Percentiles rank a stretch among this genome's conserved stretches.
Evolutionary conservation across 2,797 vertebrate genomes (phyloP).

Genomic region (Eutrigla gurnardus): DNA sequence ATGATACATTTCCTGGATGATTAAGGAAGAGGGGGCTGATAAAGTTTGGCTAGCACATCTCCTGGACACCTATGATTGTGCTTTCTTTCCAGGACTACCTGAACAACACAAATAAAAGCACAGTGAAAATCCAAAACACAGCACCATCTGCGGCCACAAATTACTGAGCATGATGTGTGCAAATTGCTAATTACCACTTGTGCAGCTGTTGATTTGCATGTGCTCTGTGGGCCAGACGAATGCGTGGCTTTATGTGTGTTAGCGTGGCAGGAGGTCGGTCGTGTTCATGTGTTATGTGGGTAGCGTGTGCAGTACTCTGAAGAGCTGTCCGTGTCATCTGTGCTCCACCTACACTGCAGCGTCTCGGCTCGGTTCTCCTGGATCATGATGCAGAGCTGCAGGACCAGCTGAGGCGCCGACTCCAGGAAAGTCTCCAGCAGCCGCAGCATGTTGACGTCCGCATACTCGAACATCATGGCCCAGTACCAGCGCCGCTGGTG

Average conservation of each 20-base stretch:
- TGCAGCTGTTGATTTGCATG: constrained; percentile 53
- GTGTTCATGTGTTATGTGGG: background rate
- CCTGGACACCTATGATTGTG: constrained; percentile 16
- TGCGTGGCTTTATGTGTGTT: constrained; percentile 21
- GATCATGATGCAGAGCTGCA: constrained; percentile 99
- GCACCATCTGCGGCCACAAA: constrained; percentile 56
- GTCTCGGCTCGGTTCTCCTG: constrained; percentile 98
- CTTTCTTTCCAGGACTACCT: constrained; percentile 31
- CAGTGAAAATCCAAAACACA: constrained; percentile 23
- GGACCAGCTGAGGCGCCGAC: constrained; percentile 98
- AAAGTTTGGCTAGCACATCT: constrained; percentile 34
- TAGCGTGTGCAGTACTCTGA: no score
- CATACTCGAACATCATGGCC: constrained; percentile 99
- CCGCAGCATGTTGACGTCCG: constrained; percentile 98
- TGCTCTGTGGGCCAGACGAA: constrained; percentile 25
- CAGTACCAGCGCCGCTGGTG: constrained; percentile 98
- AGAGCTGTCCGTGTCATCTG: background rate
- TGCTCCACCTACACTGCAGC: constrained; percentile 92
- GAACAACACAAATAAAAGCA: constrained; percentile 14
- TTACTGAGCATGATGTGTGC: constrained; percentile 37
- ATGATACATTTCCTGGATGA: constrained; percentile 60
- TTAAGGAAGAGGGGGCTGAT: constrained; percentile 50
- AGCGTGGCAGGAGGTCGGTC: background rate
- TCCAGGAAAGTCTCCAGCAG: constrained; percentile 98
- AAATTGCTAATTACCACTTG: constrained; percentile 66